Evolutionary conservation across 2,113 vertebrate genomes (phyloP), one percentile per base, ranked within the genome.

Genomic region (Ceyx melanurus): DNA sequence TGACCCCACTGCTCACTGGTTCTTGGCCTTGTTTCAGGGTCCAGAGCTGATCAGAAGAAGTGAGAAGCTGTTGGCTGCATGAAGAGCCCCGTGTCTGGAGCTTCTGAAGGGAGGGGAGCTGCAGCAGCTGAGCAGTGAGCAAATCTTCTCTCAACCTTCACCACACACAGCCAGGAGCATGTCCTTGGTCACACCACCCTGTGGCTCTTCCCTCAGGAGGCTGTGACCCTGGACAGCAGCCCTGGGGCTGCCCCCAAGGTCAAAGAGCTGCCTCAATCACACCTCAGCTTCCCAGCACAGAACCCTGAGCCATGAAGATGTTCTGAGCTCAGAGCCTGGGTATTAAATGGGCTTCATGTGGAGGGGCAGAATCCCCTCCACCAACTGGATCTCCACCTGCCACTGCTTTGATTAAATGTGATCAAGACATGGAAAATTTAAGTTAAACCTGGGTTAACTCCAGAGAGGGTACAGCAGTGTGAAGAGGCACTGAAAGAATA

Each of bases 31-130:
- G 31, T 68, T 54, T 17, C 90, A 92, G 87, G 78, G 85, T 43
- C 91, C 94, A 37, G 85, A 93, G 56, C 89, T 94, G 21, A 82
- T 82, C 33, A 45, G 57, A 56, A 90, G 64, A 64, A 93, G 89
- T 43, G 80, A 96, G n/a, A 78, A 92, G 37, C 33, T 85, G 51
- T 13, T 93, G 67, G 75, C 31, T 3, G 67, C 26, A 1, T 87
- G 15, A 87, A 50, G 28, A 37, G 14, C 28, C 46, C 7, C 11
- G 1, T 1, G 0, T 0, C 5, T 31, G 40, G 25, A 78, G 48
- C 11, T 28, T 35, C 35, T n/a, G 48, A 42, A 20, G 2, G 12
- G 7, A 4, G 16, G 9, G 10, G 21, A 25, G 11, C 16, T 17
- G 19, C 46, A 11, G 21, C 5, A 45, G 8, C 13, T 4, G 15